Evolutionary conservation across 2,113 vertebrate species (phyloP).

Genomic region (Perccottus glenii): DNA sequence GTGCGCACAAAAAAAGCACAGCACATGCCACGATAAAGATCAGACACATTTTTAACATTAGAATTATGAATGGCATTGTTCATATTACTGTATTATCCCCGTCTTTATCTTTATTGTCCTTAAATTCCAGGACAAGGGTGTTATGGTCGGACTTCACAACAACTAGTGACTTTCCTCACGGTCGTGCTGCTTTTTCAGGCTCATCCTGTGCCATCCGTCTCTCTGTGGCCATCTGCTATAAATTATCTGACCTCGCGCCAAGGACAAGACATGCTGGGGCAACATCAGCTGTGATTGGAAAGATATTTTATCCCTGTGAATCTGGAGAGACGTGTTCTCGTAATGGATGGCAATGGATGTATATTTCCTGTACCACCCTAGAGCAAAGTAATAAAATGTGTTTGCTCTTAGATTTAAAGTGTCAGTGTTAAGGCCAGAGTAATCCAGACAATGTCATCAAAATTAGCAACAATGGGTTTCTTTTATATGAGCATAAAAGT

Average conservation of each 20-base stretch:
- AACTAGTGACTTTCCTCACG: slow-evolving; percentile 31
- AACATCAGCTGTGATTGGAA: slow-evolving; percentile 32
- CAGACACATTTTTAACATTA: background rate
- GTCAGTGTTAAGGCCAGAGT: too few species aligned
- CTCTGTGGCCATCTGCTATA: slow-evolving; percentile 52
- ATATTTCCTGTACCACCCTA: slow-evolving; percentile 20
- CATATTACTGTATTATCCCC: slow-evolving; percentile 3
- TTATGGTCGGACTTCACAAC: slow-evolving; percentile 20
- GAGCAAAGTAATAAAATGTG: slow-evolving; percentile 8
- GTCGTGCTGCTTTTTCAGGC: slow-evolving; percentile 25
- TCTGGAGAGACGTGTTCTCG: background rate
- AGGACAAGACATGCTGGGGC: slow-evolving; percentile 47
- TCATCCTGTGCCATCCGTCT: slow-evolving; percentile 39
- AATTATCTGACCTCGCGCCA: slow-evolving; percentile 52
- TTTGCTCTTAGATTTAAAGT: slow-evolving; percentile 1
- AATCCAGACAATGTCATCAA: too few species aligned
- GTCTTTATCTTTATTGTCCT: slow-evolving; percentile 2
- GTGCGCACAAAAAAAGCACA: slow-evolving; percentile 8
- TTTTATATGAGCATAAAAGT: too few species aligned
- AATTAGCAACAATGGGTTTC: too few species aligned
- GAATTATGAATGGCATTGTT: background rate
- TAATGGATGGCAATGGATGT: background rate
- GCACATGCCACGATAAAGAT: slow-evolving; percentile 1
- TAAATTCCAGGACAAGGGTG: slow-evolving; percentile 42
- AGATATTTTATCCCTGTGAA: background rate